These are phyloP conservation scores for Drosophila setifemur DNA, from an alignment of 1,140 invertebrate species.

Conservation along the genomic window DNA sequence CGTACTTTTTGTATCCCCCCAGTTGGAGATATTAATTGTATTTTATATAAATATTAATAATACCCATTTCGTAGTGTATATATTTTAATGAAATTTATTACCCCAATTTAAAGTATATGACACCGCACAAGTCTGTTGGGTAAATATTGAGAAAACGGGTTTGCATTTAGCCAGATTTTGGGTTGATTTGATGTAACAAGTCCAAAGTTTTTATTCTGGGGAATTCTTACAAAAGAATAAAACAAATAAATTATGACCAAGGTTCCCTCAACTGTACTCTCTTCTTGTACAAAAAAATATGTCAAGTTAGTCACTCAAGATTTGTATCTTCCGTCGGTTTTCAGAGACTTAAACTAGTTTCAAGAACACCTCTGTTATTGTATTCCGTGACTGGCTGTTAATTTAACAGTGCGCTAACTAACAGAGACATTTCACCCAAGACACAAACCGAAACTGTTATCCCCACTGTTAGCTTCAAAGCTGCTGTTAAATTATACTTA, in stretches of 20 bases:
- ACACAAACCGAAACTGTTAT: slow-evolving; percentile 44
- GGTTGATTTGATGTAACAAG: slow-evolving; percentile 2
- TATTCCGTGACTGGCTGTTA: neutral
- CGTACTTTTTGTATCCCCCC: too few relatives aligned
- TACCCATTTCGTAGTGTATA: neutral
- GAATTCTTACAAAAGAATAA: neutral
- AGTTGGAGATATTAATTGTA: too few relatives aligned
- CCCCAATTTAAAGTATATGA: neutral
- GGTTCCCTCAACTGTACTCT: neutral
- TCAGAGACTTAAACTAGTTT: slow-evolving; percentile 31
- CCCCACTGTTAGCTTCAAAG: neutral
- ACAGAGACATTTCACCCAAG: too few relatives aligned
- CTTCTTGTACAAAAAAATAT: neutral
- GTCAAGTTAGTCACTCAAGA: neutral
- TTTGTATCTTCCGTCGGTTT: neutral
- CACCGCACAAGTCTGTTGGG: neutral
- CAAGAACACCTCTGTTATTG: neutral
- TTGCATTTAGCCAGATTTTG: neutral
- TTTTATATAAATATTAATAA: too few relatives aligned
- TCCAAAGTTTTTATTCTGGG: neutral
- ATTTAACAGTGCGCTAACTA: slow-evolving; percentile 8
- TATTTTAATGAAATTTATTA: neutral
- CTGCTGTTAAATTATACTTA: slow-evolving; percentile 32
- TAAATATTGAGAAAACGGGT: slow-evolving; percentile 4
- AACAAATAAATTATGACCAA: neutral